Evolutionary conservation across 2,888 invertebrate genomes (phyloP), one percentile per base, ranked within the genome.

Genomic region (Tachystola acroxantha): DNA sequence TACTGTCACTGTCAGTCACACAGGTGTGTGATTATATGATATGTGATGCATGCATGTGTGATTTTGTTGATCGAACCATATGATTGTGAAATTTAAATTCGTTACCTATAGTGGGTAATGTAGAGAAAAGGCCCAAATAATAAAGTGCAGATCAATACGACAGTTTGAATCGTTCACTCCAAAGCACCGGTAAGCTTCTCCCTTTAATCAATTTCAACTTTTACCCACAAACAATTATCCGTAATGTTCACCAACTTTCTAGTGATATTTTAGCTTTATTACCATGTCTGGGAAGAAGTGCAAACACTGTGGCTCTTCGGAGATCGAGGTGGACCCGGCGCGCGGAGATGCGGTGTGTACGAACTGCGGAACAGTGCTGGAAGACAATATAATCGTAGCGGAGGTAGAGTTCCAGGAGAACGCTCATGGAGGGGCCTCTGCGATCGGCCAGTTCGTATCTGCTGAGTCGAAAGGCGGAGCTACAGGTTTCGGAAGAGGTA

Each of bases 361-460:
- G 14, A 93, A 92, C 64, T 99, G 99, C 82, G 99, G 99, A 14
- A 93, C 95, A 5, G 99, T 99, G 1, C 84, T 99, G 10, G 98
- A 99, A 71, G 97, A 98, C 64, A 96, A 95, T 59, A 93, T 97
- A 36, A 99, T 99, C 64, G 98, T 99, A 13, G 95, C 96, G 1
- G 98, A 99, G 74, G 93, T 98, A 26, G 96, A 97, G 73, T 99
- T 98, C 66, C 95, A 96, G 74, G 99, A 99, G 72, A 93, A 94
- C 65, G 92, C 94, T 6, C 93, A 93, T 64, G 98, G 98, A 14
- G 94, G 94, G 7, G 90, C 93, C 32, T 93, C 93, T 41, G 95
- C 96, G 10, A 91, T 98, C 46, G 98, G 98, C 16, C 97, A 97
- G 69, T 98, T 97, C 82, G 97, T 97, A 0, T 94, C 96, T 2